Base-by-base conservation (phyloP, 2,888 invertebrate genomes). In the Thumatha senex region DNA sequence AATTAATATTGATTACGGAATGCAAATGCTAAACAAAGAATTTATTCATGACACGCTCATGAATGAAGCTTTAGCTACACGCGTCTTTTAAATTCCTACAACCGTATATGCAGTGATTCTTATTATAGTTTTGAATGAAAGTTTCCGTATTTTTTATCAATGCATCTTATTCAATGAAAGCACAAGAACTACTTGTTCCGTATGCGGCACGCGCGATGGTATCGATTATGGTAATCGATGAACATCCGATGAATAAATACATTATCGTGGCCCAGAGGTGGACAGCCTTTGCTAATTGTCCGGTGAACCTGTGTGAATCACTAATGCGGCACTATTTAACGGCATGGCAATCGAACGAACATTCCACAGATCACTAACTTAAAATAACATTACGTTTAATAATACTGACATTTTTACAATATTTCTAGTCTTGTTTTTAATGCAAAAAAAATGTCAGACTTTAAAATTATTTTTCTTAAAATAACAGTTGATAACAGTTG, bases 211-310 rank as follows among this genome's bases (percentile, higher is more conserved):
- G 86, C 77, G 82, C 84, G 79, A 79, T 84, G 81, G 73, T 86
- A 86, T 89, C 89, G 88, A 88, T 89, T 90, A 90, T 90, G 90
- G 88, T 90, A 90, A 91, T 91, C 90, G 78, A 67, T 84, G 80
- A 77, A 88, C 90, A 89, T 88, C 88, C 89, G 90, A 89, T 90
- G 89, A 91, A 91, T 91, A 88, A 83, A 88, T 87, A 88, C 84
- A 24, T n/a, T n/a, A 83, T 74, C 79, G 80, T 73, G 75, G 78
- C 82, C 80, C 82, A 87, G 86, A 89, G 90, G 90, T 91, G 84
- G 88, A 89, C 90, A 90, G 89, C 90, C 90, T 90, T 88, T 87
- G 86, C 90, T 91, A 91, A 90, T 91, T 90, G 89, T 87, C 83
- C 87, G 83, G 80, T 87, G 86, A 86, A 88, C 89, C 74, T 86